Conservation (phyloP, 2,113 vertebrate species). For the Regulus satrapa region DNA sequence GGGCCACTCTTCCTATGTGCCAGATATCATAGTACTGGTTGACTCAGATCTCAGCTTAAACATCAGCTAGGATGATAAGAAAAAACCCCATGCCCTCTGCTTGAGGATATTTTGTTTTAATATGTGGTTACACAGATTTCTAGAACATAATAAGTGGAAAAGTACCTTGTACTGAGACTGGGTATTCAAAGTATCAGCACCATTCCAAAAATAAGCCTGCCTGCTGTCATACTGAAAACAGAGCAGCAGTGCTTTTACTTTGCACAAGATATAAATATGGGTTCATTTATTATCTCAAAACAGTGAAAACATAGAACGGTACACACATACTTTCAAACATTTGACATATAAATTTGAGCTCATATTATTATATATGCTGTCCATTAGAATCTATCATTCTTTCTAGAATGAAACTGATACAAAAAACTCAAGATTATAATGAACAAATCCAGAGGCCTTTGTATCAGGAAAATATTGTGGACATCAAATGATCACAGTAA, state of each 20-base stretch:
- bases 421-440: neutral
- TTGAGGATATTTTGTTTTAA: neutral
- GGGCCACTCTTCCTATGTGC: neutral
- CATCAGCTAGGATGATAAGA: neutral
- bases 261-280: neutral
- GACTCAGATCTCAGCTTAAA: neutral
- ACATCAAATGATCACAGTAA: neutral
- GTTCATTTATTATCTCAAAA: neutral
- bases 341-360: neutral
- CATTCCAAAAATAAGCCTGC: neutral
- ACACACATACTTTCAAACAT: neutral
- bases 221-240: neutral
- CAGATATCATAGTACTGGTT: neutral
- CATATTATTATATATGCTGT: neutral
- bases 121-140: neutral
- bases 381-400: neutral
- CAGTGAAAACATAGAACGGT: neutral
- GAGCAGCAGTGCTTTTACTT: neutral
- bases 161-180: neutral
- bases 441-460: neutral
- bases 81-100: neutral
- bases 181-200: neutral
- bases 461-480: neutral
- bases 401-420: neutral
- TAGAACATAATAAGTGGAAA: neutral